Conservation (phyloP, 2,797 vertebrate genomes). For the Dryobates pubescens region DNA sequence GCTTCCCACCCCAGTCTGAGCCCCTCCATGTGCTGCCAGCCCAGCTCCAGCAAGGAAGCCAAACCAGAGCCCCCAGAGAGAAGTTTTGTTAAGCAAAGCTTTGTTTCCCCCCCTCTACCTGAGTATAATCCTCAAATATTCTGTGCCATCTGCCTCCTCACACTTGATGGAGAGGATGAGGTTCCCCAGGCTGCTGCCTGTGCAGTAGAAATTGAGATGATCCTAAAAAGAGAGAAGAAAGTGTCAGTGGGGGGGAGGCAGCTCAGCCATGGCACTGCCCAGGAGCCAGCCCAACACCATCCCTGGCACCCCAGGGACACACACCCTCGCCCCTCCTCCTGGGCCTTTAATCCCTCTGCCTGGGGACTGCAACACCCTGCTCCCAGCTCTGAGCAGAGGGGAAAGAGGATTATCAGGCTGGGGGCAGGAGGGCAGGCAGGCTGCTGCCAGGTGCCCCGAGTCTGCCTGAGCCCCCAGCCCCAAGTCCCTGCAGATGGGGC, state of each 20-base stretch:
- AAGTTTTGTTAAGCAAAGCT: neutral
- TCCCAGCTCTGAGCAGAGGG: neutral
- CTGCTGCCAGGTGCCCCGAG: accelerated
- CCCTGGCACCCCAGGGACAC: neutral
- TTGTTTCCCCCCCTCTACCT: slow-evolving; percentile 78
- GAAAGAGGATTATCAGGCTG: neutral
- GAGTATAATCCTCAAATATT: slow-evolving; percentile 96
- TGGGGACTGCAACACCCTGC: neutral
- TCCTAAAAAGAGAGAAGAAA: slow-evolving; percentile 81
- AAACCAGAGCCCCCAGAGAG: neutral
- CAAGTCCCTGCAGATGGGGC: accelerated
- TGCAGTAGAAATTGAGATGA: slow-evolving; percentile 97
- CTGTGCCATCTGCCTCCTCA: slow-evolving; percentile 90
- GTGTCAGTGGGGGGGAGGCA: neutral
- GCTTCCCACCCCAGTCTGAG: neutral
- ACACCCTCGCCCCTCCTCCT: accelerated
- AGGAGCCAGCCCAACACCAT: neutral
- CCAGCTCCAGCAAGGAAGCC: neutral
- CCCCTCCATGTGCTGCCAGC: accelerated
- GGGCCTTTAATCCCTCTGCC: neutral
- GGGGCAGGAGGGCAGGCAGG: neutral
- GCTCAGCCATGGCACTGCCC: neutral
- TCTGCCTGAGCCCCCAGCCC: accelerated
- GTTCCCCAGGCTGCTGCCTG: slow-evolving; percentile 93
- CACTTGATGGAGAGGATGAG: slow-evolving; percentile 96